Conservation (phyloP, 2,888 invertebrate species). For the Mellilla xanthometata region DNA sequence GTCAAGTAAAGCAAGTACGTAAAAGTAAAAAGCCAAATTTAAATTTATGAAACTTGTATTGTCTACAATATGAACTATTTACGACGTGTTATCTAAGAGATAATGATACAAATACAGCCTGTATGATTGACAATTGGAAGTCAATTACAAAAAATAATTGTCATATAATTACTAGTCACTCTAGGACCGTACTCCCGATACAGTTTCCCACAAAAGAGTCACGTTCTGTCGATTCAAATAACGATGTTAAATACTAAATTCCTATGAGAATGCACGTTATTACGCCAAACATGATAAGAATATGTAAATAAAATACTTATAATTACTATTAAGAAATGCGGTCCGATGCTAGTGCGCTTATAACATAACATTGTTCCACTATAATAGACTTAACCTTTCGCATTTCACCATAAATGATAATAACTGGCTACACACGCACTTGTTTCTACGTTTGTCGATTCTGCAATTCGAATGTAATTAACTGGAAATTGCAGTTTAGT, state of each 20-base stretch:
- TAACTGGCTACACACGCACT: slow-evolving; percentile 49
- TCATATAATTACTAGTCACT: slow-evolving; percentile 12
- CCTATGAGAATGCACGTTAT: slow-evolving; percentile 21
- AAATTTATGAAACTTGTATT: no score
- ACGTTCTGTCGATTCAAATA: slow-evolving; percentile 27
- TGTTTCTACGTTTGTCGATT: slow-evolving; percentile 38
- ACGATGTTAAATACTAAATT: slow-evolving; percentile 32
- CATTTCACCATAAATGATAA: slow-evolving; percentile 63
- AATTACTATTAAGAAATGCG: slow-evolving; percentile 46
- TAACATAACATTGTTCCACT: slow-evolving; percentile 45
- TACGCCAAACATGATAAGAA: slow-evolving; percentile 29
- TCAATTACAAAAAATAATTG: slow-evolving; percentile 1
- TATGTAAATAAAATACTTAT: slow-evolving; percentile 38
- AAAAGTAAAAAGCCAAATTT: no score
- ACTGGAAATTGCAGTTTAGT: not conserved
- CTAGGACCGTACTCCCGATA: slow-evolving; percentile 6
- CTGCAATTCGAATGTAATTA: slow-evolving; percentile 24
- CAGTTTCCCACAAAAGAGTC: slow-evolving; percentile 28
- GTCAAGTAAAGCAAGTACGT: no score
- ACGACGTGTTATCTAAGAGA: no score
- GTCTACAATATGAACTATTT: no score
- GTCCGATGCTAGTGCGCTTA: slow-evolving; percentile 45
- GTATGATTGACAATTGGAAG: no score
- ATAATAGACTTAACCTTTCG: slow-evolving; percentile 70
- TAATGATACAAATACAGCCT: no score